A percentile compares a stretch with the other conserved stretches of the same genome.
phyloP scores from a whole-genome alignment of 2,888 invertebrate species.

The Agrotis ipsilon region DNA sequence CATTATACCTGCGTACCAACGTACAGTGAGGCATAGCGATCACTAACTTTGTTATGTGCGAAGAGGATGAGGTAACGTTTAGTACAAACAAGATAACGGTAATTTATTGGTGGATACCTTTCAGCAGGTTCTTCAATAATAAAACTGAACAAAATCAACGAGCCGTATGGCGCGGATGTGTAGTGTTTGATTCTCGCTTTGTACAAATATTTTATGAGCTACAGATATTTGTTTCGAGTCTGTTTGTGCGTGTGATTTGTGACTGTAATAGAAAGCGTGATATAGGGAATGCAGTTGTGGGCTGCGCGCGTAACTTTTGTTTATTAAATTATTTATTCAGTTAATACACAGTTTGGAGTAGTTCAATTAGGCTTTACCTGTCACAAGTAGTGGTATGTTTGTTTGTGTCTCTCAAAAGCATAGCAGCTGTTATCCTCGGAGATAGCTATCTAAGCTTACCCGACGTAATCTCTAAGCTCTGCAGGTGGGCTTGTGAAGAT shows the following conservation, averaged over 20 bases:
- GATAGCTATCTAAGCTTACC: constrained; percentile 14
- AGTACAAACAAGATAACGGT: constrained; percentile 46
- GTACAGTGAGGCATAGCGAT: constrained; percentile 22
- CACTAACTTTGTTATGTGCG: constrained; percentile 42
- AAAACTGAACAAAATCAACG: constrained; percentile 27
- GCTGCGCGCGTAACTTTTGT: not conserved
- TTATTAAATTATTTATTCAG: not conserved
- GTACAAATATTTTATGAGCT: constrained; percentile 49
- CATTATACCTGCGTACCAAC: constrained; percentile 42
- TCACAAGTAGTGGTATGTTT: not conserved
- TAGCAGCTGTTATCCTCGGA: constrained; percentile 2
- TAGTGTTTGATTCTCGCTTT: constrained; percentile 35
- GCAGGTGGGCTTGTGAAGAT: constrained; percentile 9
- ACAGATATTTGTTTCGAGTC: constrained; percentile 50
- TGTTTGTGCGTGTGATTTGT: constrained; percentile 51
- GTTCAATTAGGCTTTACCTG: not conserved
- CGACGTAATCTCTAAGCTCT: constrained; percentile 13
- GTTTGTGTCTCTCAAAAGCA: constrained; percentile 1
- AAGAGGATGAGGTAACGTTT: constrained; percentile 29
- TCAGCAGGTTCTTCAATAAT: constrained; percentile 32
- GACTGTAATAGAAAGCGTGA: constrained; percentile 34
- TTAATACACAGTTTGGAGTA: not conserved
- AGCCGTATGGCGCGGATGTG: constrained; percentile 22
- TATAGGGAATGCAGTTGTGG: constrained; percentile 16
- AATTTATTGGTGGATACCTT: constrained; percentile 34